phyloP scores from a whole-genome alignment of 2,888 invertebrate species.

The Flexamia atlantica region DNA sequence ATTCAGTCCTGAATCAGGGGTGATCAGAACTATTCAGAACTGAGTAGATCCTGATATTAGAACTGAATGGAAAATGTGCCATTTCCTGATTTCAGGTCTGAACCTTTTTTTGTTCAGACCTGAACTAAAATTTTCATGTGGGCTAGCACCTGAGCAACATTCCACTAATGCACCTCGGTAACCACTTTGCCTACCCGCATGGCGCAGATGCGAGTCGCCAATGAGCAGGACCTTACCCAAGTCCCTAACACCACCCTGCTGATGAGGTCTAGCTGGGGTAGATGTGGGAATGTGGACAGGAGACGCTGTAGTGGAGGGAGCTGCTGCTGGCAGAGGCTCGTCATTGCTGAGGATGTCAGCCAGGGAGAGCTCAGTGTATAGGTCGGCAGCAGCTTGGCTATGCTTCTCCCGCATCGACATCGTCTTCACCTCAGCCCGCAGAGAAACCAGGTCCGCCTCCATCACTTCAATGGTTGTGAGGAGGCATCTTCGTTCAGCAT shows the following conservation, averaged over 20 bases:
- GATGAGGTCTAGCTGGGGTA: neutral
- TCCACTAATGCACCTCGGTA: slow-evolving; percentile 12
- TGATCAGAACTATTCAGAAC: too few species aligned
- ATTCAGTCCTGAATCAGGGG: too few species aligned
- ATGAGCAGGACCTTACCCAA: neutral
- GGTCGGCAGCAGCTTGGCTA: neutral
- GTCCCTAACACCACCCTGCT: neutral
- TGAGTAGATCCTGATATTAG: too few species aligned
- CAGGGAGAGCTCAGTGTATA: neutral
- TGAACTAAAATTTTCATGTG: too few species aligned
- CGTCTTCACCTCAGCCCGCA: slow-evolving; percentile 16
- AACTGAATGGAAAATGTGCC: too few species aligned
- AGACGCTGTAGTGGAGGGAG: neutral
- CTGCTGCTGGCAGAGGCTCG: neutral
- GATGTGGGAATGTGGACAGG: neutral
- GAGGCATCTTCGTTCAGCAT: slow-evolving; percentile 11
- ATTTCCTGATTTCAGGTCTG: too few species aligned
- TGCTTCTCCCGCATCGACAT: neutral
- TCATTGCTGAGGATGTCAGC: neutral
- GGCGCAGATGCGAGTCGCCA: slow-evolving; percentile 29
- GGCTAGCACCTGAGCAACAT: slow-evolving; percentile 36
- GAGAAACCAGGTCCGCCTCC: slow-evolving; percentile 4
- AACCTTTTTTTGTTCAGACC: too few species aligned
- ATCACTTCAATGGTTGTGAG: slow-evolving; percentile 38
- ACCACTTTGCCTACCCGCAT: neutral